phyloP scores from a whole-genome alignment of 2,797 vertebrate species.

The Limnodromus scolopaceus region DNA sequence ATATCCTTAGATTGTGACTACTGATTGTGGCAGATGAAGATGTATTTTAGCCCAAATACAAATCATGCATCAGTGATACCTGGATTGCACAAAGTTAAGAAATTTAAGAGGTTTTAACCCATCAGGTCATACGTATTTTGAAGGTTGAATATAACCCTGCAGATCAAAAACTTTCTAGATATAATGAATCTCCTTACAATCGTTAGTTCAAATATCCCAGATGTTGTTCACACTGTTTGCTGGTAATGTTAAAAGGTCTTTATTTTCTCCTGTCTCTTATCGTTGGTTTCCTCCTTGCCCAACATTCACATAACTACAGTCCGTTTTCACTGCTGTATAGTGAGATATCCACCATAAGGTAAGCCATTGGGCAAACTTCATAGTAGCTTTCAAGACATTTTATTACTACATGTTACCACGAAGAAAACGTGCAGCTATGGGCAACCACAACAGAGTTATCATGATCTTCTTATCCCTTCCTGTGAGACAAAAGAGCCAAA shows the following conservation, averaged over 20 bases:
- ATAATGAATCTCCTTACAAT: not conserved
- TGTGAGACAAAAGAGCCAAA: conserved; percentile 14
- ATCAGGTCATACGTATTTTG: not conserved
- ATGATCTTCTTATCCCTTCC: not conserved
- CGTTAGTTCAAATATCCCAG: not conserved
- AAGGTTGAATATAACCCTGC: not conserved
- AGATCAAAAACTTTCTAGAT: not conserved
- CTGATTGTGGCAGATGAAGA: not conserved
- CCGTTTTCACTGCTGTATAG: not conserved
- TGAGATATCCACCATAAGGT: not conserved
- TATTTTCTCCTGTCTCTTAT: not conserved
- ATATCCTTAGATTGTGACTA: not conserved
- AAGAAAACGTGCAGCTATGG: not conserved
- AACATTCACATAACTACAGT: not conserved
- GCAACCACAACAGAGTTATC: conserved; percentile 2
- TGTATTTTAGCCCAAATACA: not conserved
- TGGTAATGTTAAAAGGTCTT: not conserved
- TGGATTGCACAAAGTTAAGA: not conserved
- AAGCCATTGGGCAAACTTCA: not conserved
- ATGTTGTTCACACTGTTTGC: not conserved
- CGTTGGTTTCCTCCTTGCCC: not conserved
- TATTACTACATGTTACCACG: not conserved
- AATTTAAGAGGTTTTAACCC: not conserved
- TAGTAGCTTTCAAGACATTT: not conserved
- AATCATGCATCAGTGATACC: not conserved